Base-by-base conservation (phyloP, 2,113 vertebrate genomes). In the Hippocampus comes region DNA sequence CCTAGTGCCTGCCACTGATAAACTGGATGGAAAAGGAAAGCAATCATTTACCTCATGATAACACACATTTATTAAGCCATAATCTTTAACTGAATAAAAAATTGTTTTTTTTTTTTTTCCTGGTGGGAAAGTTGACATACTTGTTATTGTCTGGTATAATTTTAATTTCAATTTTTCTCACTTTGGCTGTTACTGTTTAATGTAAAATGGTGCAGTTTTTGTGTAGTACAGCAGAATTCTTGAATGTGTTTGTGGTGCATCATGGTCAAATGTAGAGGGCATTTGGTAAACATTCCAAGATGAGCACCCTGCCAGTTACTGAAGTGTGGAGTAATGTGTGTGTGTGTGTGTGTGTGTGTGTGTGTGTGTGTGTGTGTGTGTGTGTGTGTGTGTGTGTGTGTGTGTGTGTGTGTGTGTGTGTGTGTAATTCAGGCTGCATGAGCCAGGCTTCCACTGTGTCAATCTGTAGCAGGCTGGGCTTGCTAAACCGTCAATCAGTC, bases 361-460 rank as follows among this genome's bases (percentile, higher is more conserved):
- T 34, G 30, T 34, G 30, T 34, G 30, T 34, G 30, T 34, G 30
- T 34, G 30, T 34, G 30, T 34, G 30, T 4, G 30, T 34, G 30
- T 34, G 30, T 59, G 56, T 21, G 17, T 18, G 25, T 30, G 8
- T 15, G 20, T 11, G 6, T 56, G 20, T 1, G 18, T 57, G 55
- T 57, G 56, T 27, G 56, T 23, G 56, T 11, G 42, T 43, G 9
- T 18, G 59, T 34, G 59, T 30, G 59, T 51, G 48, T 51, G 15
- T 20, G 48, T 51, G 17, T 51, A 51, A 48, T 66, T 66, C 64
- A 27, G 43, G 23, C n/a, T 38, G 3, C 64, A 27, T 48, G 42
- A 27, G 64, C 64, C 42, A 48, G 64, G 42, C 27, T 66, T 66
- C 64, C 43, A 66, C 23, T 48, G 64, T 46, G 64, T 23, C 64